These are phyloP conservation scores for Villa cingulata DNA, from an alignment of 2,888 invertebrate genomes.

Conservation along the genomic window DNA sequence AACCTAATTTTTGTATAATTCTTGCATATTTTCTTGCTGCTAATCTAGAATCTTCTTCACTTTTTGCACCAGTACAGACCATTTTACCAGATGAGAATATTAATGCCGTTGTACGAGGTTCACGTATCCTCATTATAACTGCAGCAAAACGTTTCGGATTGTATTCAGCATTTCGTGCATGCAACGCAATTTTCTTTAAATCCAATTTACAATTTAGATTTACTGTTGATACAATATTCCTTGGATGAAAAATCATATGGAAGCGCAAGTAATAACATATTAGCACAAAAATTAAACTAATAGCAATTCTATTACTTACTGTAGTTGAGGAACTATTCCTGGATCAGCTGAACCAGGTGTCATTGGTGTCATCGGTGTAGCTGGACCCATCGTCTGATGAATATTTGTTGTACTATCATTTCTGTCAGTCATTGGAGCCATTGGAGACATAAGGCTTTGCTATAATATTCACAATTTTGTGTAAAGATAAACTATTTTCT, in stretches of 20 bases:
- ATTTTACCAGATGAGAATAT: slow-evolving; percentile 74
- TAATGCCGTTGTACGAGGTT: slow-evolving; percentile 67
- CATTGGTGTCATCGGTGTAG: slow-evolving; percentile 73
- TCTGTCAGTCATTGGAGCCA: slow-evolving; percentile 45
- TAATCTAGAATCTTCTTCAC: slow-evolving; percentile 61
- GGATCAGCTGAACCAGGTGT: slow-evolving; percentile 88
- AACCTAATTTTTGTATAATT: slow-evolving; percentile 69
- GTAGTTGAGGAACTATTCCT: slow-evolving; percentile 73
- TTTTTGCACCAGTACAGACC: slow-evolving; percentile 69
- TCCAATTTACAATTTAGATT: slow-evolving; percentile 91
- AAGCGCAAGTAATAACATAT: slow-evolving; percentile 10
- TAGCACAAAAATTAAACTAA: neutral
- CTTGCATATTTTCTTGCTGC: slow-evolving; percentile 70
- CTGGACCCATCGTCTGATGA: slow-evolving; percentile 51
- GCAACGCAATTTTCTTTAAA: slow-evolving; percentile 90
- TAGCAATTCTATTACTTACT: slow-evolving; percentile 17
- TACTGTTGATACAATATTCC: slow-evolving; percentile 97
- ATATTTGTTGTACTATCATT: slow-evolving; percentile 27
- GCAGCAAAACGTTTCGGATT: slow-evolving; percentile 99
- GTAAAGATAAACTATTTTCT: too few relatives aligned
- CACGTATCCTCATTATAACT: slow-evolving; percentile 91
- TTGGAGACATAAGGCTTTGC: slow-evolving; percentile 78
- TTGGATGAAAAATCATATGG: too few relatives aligned
- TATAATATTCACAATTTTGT: slow-evolving; percentile 24
- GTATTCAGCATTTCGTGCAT: slow-evolving; percentile 97